These are phyloP conservation scores for Raja brachyura DNA, from an alignment of 2,113 vertebrate genomes.

Conservation along the genomic window DNA sequence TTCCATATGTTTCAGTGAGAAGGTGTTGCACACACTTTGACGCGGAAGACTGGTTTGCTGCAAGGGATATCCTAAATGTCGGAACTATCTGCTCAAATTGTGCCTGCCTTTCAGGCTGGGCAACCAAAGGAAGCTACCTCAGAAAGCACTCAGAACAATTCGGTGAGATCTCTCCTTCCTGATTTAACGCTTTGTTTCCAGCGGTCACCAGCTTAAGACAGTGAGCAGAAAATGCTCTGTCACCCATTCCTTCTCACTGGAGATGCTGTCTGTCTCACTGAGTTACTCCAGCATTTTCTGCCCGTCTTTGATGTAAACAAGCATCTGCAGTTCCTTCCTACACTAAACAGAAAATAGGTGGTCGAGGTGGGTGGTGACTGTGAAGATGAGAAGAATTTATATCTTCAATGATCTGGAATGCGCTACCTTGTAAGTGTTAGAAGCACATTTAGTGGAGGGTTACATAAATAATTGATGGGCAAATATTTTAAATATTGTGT, in stretches of 20 bases:
- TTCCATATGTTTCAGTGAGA: background rate
- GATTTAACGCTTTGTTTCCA: background rate
- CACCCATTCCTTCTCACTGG: no score
- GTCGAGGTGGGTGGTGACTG: no score
- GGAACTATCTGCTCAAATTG: constrained; percentile 26
- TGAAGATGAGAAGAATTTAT: background rate
- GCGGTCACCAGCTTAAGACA: background rate
- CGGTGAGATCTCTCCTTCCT: background rate
- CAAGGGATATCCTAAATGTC: background rate
- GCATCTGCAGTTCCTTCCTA: no score
- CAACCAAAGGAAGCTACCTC: background rate
- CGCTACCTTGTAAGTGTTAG: background rate
- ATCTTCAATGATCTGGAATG: background rate
- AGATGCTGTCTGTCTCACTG: no score
- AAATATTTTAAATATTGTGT: background rate
- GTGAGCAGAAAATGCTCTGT: background rate
- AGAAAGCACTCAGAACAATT: background rate
- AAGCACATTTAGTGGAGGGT: background rate
- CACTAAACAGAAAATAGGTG: background rate
- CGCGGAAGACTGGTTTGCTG: background rate
- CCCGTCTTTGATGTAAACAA: no score
- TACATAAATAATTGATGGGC: background rate
- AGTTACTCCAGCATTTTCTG: no score
- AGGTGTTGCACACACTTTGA: background rate
- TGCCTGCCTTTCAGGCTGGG: constrained; percentile 24